A percentile compares a stretch with the other conserved stretches of the same genome.
These are phyloP conservation scores for Drosophila atripex DNA, from an alignment of 2,888 invertebrate genomes.

Conservation along the genomic window DNA sequence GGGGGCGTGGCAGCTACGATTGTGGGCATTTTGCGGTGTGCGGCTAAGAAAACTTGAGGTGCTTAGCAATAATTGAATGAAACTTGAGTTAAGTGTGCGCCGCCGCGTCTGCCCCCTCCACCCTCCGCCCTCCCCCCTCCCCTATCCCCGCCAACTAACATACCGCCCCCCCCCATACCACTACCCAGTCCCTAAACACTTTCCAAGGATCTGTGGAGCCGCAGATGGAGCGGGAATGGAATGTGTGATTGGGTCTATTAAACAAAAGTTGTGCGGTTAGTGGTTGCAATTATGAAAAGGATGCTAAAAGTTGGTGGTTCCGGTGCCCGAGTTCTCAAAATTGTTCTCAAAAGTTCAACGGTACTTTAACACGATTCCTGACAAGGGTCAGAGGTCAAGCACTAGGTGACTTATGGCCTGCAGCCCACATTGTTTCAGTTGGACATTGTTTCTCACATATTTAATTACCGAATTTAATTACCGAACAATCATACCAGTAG, in stretches of 20 bases:
- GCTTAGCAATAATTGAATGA: slow-evolving; percentile 78
- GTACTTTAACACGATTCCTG: background rate
- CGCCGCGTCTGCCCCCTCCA: slow-evolving; percentile 8
- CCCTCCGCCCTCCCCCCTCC: background rate
- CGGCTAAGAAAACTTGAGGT: slow-evolving; percentile 75
- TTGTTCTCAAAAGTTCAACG: slow-evolving; percentile 10
- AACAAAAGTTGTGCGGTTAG: slow-evolving; percentile 62
- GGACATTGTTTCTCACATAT: too few relatives aligned
- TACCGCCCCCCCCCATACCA: background rate
- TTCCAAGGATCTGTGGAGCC: background rate
- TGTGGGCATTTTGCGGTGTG: slow-evolving; percentile 60
- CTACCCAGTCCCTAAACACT: background rate
- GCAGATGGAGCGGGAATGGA: slow-evolving; percentile 2
- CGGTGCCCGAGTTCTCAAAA: background rate
- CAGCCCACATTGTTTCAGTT: background rate
- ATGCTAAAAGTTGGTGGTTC: background rate
- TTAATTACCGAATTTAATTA: too few relatives aligned
- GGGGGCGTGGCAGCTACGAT: slow-evolving; percentile 12
- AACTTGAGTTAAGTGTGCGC: slow-evolving; percentile 70
- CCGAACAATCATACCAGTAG: background rate
- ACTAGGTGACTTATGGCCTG: background rate
- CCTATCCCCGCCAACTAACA: background rate
- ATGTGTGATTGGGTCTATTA: slow-evolving; percentile 71
- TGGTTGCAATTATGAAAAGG: slow-evolving; percentile 53
- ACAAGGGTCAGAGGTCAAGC: background rate